phyloP scores from a whole-genome alignment of 2,797 vertebrate genomes.

The Xenopus petersii region DNA sequence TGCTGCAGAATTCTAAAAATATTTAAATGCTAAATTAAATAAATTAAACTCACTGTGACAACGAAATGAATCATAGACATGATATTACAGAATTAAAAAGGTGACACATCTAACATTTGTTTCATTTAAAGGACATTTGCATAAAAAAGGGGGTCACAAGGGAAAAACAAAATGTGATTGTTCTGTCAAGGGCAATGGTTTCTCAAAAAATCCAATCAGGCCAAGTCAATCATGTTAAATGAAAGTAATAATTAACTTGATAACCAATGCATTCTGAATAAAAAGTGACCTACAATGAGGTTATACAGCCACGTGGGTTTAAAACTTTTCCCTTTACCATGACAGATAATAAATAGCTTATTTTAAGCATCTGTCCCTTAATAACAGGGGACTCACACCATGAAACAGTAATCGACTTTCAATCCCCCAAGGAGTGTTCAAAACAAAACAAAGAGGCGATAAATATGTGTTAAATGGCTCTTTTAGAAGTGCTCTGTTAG shows the following conservation, averaged over 20 bases:
- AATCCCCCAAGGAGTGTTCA: conserved; percentile 30
- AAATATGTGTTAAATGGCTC: conserved; percentile 54
- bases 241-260: conserved; percentile 42
- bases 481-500: conserved; percentile 32
- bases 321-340: conserved; percentile 19
- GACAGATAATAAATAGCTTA: conserved; percentile 31
- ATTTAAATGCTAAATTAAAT: too few species aligned
- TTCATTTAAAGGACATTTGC: not conserved
- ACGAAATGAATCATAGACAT: too few species aligned
- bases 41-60: too few species aligned
- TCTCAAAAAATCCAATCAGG: conserved; percentile 24
- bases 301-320: conserved; percentile 8
- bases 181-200: conserved; percentile 21
- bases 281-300: conserved; percentile 16
- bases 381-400: conserved; percentile 5
- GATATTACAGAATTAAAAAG: too few species aligned
- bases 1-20: too few species aligned
- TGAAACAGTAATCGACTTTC: conserved; percentile 18
- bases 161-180: not conserved
- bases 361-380: conserved; percentile 25
- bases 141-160: not conserved
- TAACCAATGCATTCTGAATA: conserved; percentile 25
- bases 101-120: not conserved
- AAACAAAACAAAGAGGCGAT: conserved; percentile 51
- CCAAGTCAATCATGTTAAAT: conserved; percentile 13